Evolutionary conservation across 2,113 vertebrate genomes (phyloP).

Genomic region (Noturus placidus): DNA sequence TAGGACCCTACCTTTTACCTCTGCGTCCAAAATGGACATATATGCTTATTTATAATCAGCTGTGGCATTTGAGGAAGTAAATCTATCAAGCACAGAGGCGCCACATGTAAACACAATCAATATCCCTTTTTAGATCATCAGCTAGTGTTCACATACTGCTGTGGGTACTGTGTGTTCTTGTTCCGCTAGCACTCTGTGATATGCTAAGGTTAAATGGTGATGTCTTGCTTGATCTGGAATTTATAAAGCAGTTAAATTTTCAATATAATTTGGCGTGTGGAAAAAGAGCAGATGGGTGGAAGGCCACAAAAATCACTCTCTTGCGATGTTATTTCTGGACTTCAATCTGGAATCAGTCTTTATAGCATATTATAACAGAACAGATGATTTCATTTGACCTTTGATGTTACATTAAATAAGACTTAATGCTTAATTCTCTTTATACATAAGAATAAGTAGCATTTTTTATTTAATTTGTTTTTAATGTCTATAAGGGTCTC

Average conservation of each 20-base stretch:
- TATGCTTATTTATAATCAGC: constrained; percentile 28
- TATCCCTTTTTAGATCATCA: constrained; percentile 34
- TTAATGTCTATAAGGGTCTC: background rate
- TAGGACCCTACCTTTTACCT: constrained; percentile 7
- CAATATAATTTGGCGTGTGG: constrained; percentile 38
- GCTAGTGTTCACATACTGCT: constrained; percentile 18
- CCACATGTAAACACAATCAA: constrained; percentile 26
- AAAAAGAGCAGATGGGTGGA: constrained; percentile 33
- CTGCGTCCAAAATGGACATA: constrained; percentile 3
- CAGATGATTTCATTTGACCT: background rate
- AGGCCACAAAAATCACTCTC: constrained; percentile 18
- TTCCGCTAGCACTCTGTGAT: background rate
- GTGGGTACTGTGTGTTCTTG: background rate
- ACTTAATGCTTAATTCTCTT: background rate
- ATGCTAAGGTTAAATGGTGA: constrained; percentile 9
- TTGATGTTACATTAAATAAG: background rate
- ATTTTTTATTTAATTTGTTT: too few relatives aligned
- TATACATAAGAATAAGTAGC: background rate
- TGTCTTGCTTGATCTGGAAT: constrained; percentile 10
- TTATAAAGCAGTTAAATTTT: constrained; percentile 5
- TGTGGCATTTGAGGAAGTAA: constrained; percentile 1
- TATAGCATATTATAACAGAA: background rate
- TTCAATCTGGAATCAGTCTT: background rate
- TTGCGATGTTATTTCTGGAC: constrained; percentile 8
- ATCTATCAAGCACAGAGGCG: background rate